Base-by-base conservation (phyloP, 2,888 invertebrate species). In the Neuroscelio doddi region DNA sequence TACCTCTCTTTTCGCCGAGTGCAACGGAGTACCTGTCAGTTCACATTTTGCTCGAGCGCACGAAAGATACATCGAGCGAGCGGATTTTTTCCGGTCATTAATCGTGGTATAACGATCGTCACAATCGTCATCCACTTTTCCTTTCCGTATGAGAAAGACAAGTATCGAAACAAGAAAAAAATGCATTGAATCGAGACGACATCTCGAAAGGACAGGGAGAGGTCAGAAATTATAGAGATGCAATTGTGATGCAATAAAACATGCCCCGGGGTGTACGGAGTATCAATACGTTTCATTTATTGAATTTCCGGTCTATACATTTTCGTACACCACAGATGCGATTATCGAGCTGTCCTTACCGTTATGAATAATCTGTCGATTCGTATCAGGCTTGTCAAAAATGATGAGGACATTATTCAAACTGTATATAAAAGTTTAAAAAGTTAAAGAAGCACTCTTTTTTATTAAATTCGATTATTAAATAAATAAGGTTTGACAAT, bases 271-370 rank as follows among this genome's bases (percentile, higher is more conserved):
- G 9, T 47, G 39, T 46, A 56, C 58, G 66, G 64, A 64, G 67
- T 69, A 67, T 67, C 64, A 67, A 69, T 67, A 53, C 67, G 52
- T 52, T 67, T 64, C 58, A 62, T 67, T 67, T 64, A 65, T 70
- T 67, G 64, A 65, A 67, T 68, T 67, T 67, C 69, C 69, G 69
- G 69, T 65, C 67, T 68, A 70, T 70, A 70, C 69, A 70, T 70
- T 68, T 69, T 69, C 64, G 67, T 67, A 65, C 67, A 67, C 63
- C 59, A 62, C 64, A 59, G 53, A 69, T 66, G 62, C 67, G 62
- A 63, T 64, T 64, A 67, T 52, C 64, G 69, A 66, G 64, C 52
- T 68, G 64, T 65, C 56, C 63, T 69, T 69, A 63, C 56, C 62
- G 50, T 69, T 62, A 64, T 58, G 64, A 67, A 64, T 67, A 65